Evolutionary conservation across 1,140 invertebrate genomes (phyloP).

Genomic region (Hetaerina americana): DNA sequence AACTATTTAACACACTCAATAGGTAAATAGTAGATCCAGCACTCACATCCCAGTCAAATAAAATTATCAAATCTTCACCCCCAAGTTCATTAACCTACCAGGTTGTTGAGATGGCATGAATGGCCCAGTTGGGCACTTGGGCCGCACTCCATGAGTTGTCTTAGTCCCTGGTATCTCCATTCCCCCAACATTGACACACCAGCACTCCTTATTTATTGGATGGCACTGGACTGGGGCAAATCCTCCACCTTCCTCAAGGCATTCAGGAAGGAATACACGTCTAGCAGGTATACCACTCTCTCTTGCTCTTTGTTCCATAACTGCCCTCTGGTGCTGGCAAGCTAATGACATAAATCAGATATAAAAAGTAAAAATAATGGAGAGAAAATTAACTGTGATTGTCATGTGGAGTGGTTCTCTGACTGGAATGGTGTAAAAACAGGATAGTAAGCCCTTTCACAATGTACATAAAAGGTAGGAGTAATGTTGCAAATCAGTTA

Average conservation of each 20-base stretch:
- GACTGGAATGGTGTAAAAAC: too few relatives aligned
- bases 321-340: conserved; percentile 54
- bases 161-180: conserved; percentile 28
- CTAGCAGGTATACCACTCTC: conserved; percentile 47
- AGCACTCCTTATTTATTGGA: conserved; percentile 24
- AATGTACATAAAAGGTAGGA: too few relatives aligned
- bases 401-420: too few relatives aligned
- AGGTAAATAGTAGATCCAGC: too few relatives aligned
- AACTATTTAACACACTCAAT: too few relatives aligned
- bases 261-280: conserved; percentile 26
- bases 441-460: too few relatives aligned
- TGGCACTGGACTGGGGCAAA: conserved; percentile 29
- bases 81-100: neutral
- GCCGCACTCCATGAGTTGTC: conserved; percentile 18
- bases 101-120: neutral
- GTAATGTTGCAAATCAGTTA: too few relatives aligned
- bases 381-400: too few relatives aligned
- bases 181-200: conserved; percentile 29
- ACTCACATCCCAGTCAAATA: too few relatives aligned
- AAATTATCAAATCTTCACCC: too few relatives aligned
- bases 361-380: too few relatives aligned
- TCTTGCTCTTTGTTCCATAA: conserved; percentile 57
- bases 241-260: conserved; percentile 22
- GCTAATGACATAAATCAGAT: too few relatives aligned
- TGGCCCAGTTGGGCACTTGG: conserved; percentile 21